A percentile compares a stretch with the other conserved stretches of the same genome.
phyloP scores from a whole-genome alignment of 2,797 vertebrate species.

The Apogon hyalosoma region DNA sequence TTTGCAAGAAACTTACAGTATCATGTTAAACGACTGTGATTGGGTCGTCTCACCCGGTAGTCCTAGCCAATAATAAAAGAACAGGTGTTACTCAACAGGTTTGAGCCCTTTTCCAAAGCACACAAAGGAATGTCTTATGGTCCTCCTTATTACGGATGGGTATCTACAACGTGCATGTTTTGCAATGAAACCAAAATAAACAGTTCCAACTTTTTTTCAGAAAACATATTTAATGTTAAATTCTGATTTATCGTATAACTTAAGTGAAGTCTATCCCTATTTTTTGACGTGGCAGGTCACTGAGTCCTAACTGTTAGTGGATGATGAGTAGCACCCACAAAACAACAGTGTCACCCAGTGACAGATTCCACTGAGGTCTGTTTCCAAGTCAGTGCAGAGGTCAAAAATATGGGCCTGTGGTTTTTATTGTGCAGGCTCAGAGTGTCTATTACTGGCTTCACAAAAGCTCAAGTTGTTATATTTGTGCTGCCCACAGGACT shows the following conservation, averaged over 20 bases:
- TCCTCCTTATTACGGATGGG: not conserved
- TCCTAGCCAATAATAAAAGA: not conserved
- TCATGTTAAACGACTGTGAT: conserved; percentile 11
- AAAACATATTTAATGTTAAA: not conserved
- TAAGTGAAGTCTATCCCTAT: not conserved
- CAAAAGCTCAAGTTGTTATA: conserved; percentile 21
- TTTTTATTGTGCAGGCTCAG: conserved; percentile 14
- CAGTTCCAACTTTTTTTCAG: not conserved
- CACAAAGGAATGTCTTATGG: not conserved
- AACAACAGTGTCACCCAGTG: conserved; percentile 24
- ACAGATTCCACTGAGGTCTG: conserved; percentile 24
- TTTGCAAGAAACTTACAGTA: conserved; percentile 12
- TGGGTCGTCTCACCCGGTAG: not conserved
- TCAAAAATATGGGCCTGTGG: conserved; percentile 7
- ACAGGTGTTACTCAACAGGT: conserved; percentile 1
- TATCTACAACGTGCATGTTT: not conserved
- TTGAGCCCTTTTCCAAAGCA: not conserved
- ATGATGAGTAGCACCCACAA: conserved; percentile 6
- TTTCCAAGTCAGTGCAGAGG: conserved; percentile 61
- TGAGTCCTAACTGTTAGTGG: not conserved
- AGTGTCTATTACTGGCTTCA: conserved; percentile 15
- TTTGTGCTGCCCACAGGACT: conserved; percentile 5
- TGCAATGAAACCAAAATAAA: not conserved
- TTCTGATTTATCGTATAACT: not conserved
- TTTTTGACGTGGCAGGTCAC: conserved; percentile 8